Evolutionary conservation across 2,888 invertebrate species (phyloP).

Genomic region (Leucania comma): DNA sequence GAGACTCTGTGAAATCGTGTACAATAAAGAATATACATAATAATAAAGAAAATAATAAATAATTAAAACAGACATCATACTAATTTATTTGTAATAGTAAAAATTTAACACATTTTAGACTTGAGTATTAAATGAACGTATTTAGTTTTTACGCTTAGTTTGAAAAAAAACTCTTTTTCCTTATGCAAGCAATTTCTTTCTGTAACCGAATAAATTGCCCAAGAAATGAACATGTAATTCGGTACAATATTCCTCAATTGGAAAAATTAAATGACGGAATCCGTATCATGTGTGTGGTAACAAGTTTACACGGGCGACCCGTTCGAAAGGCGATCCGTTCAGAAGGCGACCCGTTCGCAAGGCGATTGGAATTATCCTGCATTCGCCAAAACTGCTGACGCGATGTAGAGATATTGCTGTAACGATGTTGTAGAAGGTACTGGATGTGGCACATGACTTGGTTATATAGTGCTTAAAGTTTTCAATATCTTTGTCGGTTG

Average conservation of each 20-base stretch:
- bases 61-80: no score
- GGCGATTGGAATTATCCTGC: conserved; percentile 85
- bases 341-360: conserved; percentile 76
- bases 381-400: conserved; percentile 85
- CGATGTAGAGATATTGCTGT: conserved; percentile 65
- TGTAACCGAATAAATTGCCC: conserved; percentile 35
- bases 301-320: conserved; percentile 71
- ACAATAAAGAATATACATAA: no score
- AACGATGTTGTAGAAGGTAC: conserved; percentile 14
- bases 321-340: conserved; percentile 74
- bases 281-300: conserved; percentile 72
- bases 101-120: no score
- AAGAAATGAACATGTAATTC: conserved; percentile 52
- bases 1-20: no score
- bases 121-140: no score
- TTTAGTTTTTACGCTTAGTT: not conserved
- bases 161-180: not conserved
- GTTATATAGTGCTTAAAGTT: no score
- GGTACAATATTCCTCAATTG: conserved; percentile 51
- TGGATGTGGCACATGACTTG: conserved; percentile 20
- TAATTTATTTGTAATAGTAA: no score
- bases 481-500: no score
- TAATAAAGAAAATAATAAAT: no score
- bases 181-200: not conserved
- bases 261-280: conserved; percentile 66